phyloP scores from a whole-genome alignment of 2,113 vertebrate species.

The Grallaria varia region DNA sequence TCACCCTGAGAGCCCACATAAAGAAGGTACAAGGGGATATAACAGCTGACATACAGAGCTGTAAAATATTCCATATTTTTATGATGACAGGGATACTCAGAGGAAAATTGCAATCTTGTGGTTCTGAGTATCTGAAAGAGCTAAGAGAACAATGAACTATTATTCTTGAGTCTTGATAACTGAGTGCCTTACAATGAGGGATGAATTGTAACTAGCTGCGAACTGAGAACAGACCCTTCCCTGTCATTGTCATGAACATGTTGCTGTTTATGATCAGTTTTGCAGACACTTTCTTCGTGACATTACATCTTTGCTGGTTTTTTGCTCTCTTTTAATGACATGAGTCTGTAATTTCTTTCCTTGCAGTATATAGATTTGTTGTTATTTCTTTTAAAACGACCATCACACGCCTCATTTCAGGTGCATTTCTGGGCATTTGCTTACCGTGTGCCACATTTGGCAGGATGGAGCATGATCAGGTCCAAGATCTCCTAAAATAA shows the following conservation, averaged over 20 bases:
- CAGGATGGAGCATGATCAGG: not conserved
- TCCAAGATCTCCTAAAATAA: slow-evolving; percentile 48
- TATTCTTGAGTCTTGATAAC: slow-evolving; percentile 11
- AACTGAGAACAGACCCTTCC: not conserved
- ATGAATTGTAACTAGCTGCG: not conserved
- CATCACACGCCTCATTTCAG: not conserved
- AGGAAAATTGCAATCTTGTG: not conserved
- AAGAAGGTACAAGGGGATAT: not conserved
- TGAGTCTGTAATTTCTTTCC: not conserved
- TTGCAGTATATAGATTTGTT: not conserved
- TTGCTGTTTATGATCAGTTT: not conserved
- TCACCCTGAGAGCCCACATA: not conserved
- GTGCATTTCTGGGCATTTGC: not conserved
- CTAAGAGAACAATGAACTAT: slow-evolving; percentile 4
- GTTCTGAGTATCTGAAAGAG: not conserved
- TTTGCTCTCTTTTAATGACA: not conserved
- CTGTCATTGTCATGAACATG: not conserved
- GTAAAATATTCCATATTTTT: not conserved
- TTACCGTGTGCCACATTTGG: not conserved
- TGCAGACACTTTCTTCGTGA: not conserved
- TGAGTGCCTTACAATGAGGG: not conserved
- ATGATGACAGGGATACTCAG: not conserved
- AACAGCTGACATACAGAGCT: not conserved
- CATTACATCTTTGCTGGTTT: not conserved
- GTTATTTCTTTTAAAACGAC: not conserved